Evolutionary conservation across 2,113 vertebrate species (phyloP), one percentile per base, ranked within the genome.

Genomic region (Pantherophis guttatus): DNA sequence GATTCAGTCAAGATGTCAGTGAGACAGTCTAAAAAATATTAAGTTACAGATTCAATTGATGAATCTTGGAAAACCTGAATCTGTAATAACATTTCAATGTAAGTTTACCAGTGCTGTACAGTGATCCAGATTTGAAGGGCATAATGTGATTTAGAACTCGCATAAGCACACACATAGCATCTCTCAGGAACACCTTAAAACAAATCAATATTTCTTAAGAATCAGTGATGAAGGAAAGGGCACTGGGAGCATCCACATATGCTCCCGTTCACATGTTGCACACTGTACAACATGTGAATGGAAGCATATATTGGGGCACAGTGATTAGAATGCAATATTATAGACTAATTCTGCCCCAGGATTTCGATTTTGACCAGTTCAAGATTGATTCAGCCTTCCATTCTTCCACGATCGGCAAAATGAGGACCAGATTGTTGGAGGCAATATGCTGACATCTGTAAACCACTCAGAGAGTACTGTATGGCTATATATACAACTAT

Each of bases 1-100:
- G 86, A 94, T 85, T 94, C 26, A 92, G 92, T 88, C 0, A 65
- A 90, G 29, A 87, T 92, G 93, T 21, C 70, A n/a, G 86, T 90
- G 21, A 90, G n/a, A 89, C 91, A 58, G 1, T 39, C 86, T 58
- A 39, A 75, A 26, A 7, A 13, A 94, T 93, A 75, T 90, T 44
- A 0, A 92, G 75, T 88, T 87, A 44, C 10, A 91, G 94, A 11
- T 91, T 55, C 44, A 53, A 21, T n/a, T 70, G 65, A 62, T 53
- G 50, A n/a, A 54, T 21, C 9, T n/a, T 87, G 10, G 59, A 88
- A 2, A 90, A 70, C 89, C 53, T 90, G 75, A 59, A 39, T 90
- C 15, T 93, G 23, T 70, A 86, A 94, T 24, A 8, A 26, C 26
- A n/a, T 59, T 90, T 90, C 44, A n/a, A 13, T 65, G 7, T 50